phyloP scores from a whole-genome alignment of 2,113 vertebrate species.

The Shinisaurus crocodilurus region DNA sequence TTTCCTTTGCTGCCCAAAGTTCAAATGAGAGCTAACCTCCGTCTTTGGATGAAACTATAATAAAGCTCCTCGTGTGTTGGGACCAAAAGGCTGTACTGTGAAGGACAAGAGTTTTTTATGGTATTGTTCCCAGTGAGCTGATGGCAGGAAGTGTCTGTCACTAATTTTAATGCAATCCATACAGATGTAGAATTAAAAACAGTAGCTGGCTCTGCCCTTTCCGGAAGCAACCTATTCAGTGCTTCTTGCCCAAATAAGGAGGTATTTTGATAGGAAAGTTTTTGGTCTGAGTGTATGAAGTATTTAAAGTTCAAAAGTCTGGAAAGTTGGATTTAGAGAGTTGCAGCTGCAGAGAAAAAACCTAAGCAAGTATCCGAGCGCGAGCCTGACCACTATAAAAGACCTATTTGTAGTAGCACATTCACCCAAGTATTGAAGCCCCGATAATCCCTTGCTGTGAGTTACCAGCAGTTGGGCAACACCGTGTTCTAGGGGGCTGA shows the following conservation, averaged over 20 bases:
- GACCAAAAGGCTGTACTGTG: background rate
- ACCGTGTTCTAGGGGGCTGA: background rate
- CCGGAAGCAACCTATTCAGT: slow-evolving; percentile 42
- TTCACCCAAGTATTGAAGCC: background rate
- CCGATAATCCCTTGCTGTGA: background rate
- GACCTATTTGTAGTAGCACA: background rate
- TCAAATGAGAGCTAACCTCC: background rate
- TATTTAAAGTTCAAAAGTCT: slow-evolving; percentile 24
- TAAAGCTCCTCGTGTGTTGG: background rate
- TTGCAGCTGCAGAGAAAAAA: background rate
- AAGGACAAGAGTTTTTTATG: background rate
- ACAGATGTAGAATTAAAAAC: slow-evolving; percentile 10
- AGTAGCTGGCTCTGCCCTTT: background rate
- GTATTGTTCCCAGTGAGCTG: background rate
- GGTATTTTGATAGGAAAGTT: slow-evolving; percentile 5
- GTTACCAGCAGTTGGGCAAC: background rate
- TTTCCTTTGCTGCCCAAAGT: too few species aligned
- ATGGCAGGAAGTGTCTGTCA: slow-evolving; percentile 15
- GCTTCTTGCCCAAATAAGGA: slow-evolving; percentile 51
- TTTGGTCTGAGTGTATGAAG: slow-evolving; percentile 1
- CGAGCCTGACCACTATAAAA: background rate
- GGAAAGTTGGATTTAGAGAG: slow-evolving; percentile 5
- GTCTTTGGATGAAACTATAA: too few species aligned
- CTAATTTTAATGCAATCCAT: slow-evolving; percentile 24
- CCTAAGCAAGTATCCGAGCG: background rate